Evolutionary conservation across 2,797 vertebrate genomes (phyloP).

Genomic region (Tangara arthus): DNA sequence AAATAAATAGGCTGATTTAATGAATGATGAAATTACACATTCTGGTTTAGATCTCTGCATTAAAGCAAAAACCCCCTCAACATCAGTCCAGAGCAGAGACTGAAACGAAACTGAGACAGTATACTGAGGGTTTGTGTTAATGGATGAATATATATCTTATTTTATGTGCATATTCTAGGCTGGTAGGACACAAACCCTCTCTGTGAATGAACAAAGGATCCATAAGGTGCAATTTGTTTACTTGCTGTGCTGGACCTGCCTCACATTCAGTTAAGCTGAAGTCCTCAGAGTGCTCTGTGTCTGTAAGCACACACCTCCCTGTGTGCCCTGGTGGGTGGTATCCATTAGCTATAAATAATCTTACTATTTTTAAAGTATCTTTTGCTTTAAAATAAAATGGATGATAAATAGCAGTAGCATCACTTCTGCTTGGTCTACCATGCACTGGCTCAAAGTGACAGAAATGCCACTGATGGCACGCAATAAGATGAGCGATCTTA

Average conservation of each 20-base stretch:
- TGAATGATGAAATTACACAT: background rate
- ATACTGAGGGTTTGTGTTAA: background rate
- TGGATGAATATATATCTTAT: background rate
- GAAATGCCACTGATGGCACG: background rate
- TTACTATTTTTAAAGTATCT: background rate
- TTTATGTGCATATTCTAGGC: background rate
- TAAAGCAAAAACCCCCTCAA: background rate
- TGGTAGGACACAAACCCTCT: background rate
- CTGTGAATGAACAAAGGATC: background rate
- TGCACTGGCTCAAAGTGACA: background rate
- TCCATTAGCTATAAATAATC: background rate
- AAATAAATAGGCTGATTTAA: background rate
- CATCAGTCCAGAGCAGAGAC: background rate
- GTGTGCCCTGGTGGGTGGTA: background rate
- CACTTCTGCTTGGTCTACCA: background rate
- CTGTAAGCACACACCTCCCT: background rate
- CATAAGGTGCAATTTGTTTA: background rate
- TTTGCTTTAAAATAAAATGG: background rate
- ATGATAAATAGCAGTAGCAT: background rate
- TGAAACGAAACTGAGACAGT: background rate
- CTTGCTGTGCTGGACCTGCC: background rate
- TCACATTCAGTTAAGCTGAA: background rate
- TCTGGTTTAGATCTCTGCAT: background rate
- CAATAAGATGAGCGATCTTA: background rate
- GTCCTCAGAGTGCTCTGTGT: rapidly evolving